phyloP scores from a whole-genome alignment of 2,888 invertebrate species.

The Rosalia funebris region DNA sequence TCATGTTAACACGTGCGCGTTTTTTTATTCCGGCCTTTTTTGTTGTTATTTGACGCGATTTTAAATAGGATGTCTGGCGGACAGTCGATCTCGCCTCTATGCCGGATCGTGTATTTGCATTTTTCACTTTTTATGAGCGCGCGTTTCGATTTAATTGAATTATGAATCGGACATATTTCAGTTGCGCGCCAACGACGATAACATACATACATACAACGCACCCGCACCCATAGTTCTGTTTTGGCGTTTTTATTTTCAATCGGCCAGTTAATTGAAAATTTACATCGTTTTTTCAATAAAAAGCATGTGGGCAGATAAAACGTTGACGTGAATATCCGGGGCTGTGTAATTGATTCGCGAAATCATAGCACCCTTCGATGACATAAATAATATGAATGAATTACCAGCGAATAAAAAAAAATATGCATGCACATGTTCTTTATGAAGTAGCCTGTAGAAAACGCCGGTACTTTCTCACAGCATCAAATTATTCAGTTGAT shows the following conservation, averaged over 20 bases:
- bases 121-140: slow-evolving; percentile 51
- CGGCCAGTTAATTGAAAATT: slow-evolving; percentile 34
- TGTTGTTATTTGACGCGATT: slow-evolving; percentile 51
- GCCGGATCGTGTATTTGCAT: slow-evolving; percentile 48
- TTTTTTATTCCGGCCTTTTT: slow-evolving; percentile 47
- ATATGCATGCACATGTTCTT: too few species aligned
- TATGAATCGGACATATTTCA: slow-evolving; percentile 52
- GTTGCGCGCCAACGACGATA: slow-evolving; percentile 38
- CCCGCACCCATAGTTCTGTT: slow-evolving; percentile 14
- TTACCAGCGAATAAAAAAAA: too few species aligned
- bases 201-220: slow-evolving; percentile 37
- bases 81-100: slow-evolving; percentile 51
- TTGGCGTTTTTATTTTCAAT: slow-evolving; percentile 30
- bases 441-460: too few species aligned
- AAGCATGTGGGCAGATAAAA: slow-evolving; percentile 19
- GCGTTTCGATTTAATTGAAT: slow-evolving; percentile 53
- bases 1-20: slow-evolving; percentile 59
- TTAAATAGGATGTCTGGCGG: slow-evolving; percentile 53
- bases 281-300: slow-evolving; percentile 26
- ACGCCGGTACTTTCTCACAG: too few species aligned
- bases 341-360: slow-evolving; percentile 2
- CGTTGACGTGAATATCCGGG: slow-evolving; percentile 15
- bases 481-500: too few species aligned
- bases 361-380: not conserved
- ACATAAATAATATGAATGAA: too few species aligned